These are phyloP conservation scores for Polyergus mexicanus DNA, from an alignment of 1,140 invertebrate genomes.

Conservation along the genomic window DNA sequence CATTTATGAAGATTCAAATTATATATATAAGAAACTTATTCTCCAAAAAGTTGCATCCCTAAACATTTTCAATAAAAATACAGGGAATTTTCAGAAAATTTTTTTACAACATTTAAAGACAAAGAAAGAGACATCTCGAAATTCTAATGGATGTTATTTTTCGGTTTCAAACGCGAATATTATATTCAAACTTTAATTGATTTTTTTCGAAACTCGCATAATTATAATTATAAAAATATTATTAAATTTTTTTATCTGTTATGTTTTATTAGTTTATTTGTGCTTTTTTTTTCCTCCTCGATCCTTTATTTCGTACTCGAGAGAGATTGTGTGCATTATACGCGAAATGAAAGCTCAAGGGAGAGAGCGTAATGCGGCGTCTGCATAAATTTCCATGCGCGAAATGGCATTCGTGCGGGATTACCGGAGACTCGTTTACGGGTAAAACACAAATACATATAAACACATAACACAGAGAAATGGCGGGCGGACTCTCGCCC, in stretches of 20 bases:
- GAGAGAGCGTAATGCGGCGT: slow-evolving; percentile 27
- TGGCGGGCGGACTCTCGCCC: slow-evolving; percentile 22
- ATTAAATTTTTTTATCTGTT: background rate
- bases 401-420: slow-evolving; percentile 52
- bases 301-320: background rate
- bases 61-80: too few relatives aligned
- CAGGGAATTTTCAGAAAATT: too few relatives aligned
- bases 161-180: background rate
- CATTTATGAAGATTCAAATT: too few relatives aligned
- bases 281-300: background rate
- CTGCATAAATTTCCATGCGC: slow-evolving; percentile 56
- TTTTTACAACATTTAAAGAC: too few relatives aligned
- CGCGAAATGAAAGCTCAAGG: background rate
- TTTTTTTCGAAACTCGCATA: too few relatives aligned
- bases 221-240: too few relatives aligned
- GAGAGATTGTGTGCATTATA: background rate
- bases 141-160: background rate
- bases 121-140: too few relatives aligned
- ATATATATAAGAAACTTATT: too few relatives aligned
- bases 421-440: slow-evolving; percentile 69
- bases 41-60: too few relatives aligned
- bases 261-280: background rate
- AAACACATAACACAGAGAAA: slow-evolving; percentile 1
- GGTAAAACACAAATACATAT: slow-evolving; percentile 42
- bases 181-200: background rate